Evolutionary conservation across 1,140 invertebrate species (phyloP), one percentile per base, ranked within the genome.

Genomic region (Trichonephila clavata): DNA sequence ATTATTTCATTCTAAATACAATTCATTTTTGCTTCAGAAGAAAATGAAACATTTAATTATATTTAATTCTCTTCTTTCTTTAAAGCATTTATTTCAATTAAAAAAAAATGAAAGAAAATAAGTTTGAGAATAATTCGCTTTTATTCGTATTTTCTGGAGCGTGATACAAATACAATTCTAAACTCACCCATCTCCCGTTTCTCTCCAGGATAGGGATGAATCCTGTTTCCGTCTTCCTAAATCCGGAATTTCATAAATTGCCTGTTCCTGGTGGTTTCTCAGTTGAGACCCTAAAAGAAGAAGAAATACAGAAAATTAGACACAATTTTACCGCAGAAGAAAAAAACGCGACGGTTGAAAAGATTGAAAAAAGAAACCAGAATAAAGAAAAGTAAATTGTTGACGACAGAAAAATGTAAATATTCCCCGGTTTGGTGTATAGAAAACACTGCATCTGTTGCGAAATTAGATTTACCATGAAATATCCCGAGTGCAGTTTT

Each of bases 191-290:
- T 94, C 86, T 84, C 87, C 93, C 39, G 71, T 39, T 57, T 89
- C 86, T 84, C 93, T 83, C 86, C 86, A 94, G 43, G 86, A 89
- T 90, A 87, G 60, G 21, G 71, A 60, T 10, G 83, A 57, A 87
- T 94, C 87, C 86, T 90, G 86, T 90, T 94, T 94, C 60, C 86
- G 63, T 21, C 93, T 81, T 59, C 71, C 87, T 20, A 89, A 32
- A 68, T 94, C 93, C 24, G 93, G 93, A 68, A 94, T 61, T 59
- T 94, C 93, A 59, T 94, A 94, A 84, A 94, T 94, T 63, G 93
- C 93, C 43, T 94, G 86, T 21, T 94, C 93, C 24, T 83, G 86
- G 43, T 90, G 86, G n/a, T 43, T 81, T n/a, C 86, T 86, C 10
- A 89, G 39, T 39, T 87, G 84, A 81, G 83, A 93, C 43, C 84